Evolutionary conservation across 2,113 vertebrate species (phyloP).

Genomic region (Oxyura jamaicensis): DNA sequence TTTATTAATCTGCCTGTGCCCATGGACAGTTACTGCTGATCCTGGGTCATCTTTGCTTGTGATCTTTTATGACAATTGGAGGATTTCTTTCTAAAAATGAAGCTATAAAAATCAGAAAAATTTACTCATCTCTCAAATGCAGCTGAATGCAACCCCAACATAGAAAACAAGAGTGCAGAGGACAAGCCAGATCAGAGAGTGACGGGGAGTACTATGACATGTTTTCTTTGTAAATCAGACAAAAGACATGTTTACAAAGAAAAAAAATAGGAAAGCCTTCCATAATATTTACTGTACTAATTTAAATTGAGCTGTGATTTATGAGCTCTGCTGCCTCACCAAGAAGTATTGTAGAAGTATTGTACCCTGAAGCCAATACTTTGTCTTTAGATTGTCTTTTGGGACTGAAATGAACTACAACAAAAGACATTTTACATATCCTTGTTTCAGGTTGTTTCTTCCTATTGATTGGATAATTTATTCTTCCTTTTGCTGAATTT

Average conservation of each 20-base stretch:
- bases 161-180: neutral
- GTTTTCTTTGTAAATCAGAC: neutral
- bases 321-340: neutral
- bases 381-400: neutral
- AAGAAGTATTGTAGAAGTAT: neutral
- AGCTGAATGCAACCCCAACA: neutral
- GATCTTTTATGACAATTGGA: slow-evolving; percentile 17
- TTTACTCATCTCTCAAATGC: neutral
- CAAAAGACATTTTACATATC: neutral
- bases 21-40: neutral
- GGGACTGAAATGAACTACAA: neutral
- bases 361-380: neutral
- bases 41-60: neutral
- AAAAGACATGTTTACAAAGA: neutral
- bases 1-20: slow-evolving; percentile 16
- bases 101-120: slow-evolving; percentile 27
- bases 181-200: neutral
- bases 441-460: neutral
- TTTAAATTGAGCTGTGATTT: slow-evolving; percentile 29
- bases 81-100: slow-evolving; percentile 48
- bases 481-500: neutral
- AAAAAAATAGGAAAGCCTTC: neutral
- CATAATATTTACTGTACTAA: neutral
- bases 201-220: neutral
- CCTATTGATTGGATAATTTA: neutral